Evolutionary conservation across 1,140 invertebrate species (phyloP), one percentile per base, ranked within the genome.

Genomic region (Meloidogyne hapla): DNA sequence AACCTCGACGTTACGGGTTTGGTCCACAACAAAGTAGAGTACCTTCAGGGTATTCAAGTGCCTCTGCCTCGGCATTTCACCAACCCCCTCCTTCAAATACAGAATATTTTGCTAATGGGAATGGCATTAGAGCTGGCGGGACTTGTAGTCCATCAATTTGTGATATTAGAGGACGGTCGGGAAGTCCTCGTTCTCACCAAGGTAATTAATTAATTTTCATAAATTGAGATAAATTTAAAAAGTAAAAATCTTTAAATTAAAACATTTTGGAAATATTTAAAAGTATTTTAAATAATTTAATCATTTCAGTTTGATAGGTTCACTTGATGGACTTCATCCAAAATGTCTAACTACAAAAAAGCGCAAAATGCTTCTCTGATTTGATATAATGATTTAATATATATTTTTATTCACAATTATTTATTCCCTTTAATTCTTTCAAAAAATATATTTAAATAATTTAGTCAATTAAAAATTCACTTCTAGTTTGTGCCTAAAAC

Each of bases 1-100:
- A 73, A 73, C 71, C 71, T n/a, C 48, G 71, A 64, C 61, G 71
- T 63, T 73, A 61, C 25, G 71, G 71, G 13, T 38, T 73, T n/a
- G 45, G 26, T 10, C 61, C 18, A 56, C 33, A 33, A 33, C 33
- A 33, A 33, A 56, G 48, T 56, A 56, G 48, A 56, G 18, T 38
- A 61, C 28, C 40, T 15, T 70, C 40, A 45, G 45, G 45, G 9
- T 61, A 33, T 25, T 70, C 69, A 9, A 61, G 45, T n/a, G n/a
- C 13, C 42, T 42, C 69, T 9, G 15, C 69, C 18, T 56, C 69
- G 8, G 61, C 69, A 8, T 45, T 70, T 26, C 61, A 48, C 6
- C 69, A 70, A 56, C 69, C 69, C 25, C 21, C 25, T 18, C 38
- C 69, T 8, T n/a, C n/a, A n/a, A 56, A 8, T 33, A 8, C 28